Percentiles rank a stretch among this genome's conserved stretches.
These are phyloP conservation scores for Chlorops oryzae DNA, from an alignment of 1,140 invertebrate species.

Conservation along the genomic window DNA sequence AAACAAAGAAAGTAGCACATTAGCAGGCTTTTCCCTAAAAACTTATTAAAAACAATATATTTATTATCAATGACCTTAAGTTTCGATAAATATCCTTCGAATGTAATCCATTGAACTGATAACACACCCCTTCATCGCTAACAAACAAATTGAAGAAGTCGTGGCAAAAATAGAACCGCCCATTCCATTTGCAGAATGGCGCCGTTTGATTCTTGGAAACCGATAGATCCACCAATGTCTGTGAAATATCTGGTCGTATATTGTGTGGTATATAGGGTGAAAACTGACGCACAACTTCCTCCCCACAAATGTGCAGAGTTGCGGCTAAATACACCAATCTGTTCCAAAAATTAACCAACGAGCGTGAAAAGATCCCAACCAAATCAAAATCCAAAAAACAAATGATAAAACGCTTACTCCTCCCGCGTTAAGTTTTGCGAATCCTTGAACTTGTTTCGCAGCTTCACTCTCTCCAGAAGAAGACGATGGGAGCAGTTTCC, in stretches of 20 bases:
- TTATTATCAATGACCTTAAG: too few relatives aligned
- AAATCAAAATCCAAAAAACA: too few relatives aligned
- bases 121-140: constrained; percentile 60
- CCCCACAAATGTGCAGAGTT: neutral
- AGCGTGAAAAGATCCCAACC: too few relatives aligned
- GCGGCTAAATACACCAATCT: too few relatives aligned
- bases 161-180: constrained; percentile 14
- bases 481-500: constrained; percentile 49
- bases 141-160: constrained; percentile 32
- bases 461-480: too few relatives aligned
- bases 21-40: too few relatives aligned
- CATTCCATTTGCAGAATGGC: constrained; percentile 48
- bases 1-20: neutral
- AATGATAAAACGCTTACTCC: too few relatives aligned
- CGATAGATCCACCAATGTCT: neutral
- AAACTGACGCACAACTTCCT: neutral
- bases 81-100: constrained; percentile 36
- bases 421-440: too few relatives aligned
- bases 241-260: neutral
- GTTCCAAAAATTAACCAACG: too few relatives aligned
- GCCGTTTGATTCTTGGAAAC: neutral
- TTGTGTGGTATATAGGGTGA: neutral
- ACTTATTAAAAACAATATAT: too few relatives aligned
- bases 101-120: constrained; percentile 58
- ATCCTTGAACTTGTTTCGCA: too few relatives aligned